Evolutionary conservation across 2,888 invertebrate species (phyloP), one percentile per base, ranked within the genome.

Genomic region (Lomographa bimaculata): DNA sequence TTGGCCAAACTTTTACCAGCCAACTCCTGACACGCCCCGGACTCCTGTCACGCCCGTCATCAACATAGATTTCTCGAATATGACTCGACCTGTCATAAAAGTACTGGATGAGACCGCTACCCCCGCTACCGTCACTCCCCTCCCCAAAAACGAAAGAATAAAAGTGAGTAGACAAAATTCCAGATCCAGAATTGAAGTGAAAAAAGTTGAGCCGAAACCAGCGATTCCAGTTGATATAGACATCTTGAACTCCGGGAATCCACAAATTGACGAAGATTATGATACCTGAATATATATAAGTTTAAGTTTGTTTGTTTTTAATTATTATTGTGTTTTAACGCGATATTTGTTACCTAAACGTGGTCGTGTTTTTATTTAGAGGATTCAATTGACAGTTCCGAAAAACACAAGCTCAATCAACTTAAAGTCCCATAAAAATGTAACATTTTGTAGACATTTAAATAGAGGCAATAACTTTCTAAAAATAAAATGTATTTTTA

Each of bases 261-360:
- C 89, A 54, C 83, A 89, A 55, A 84, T 89, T 27, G 90, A 90
- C 35, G 90, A 90, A 64, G 90, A 90, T 74, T 90, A 90, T 59
- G 90, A 90, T 81, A 87, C 89, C 74, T 90, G 85, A 90, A 62
- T 79, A 52, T 7, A 2, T 17, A 5, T 34, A 3, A n/a, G n/a
- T n/a, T n/a, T 28, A 28, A 34, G 42, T 70, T 63, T 65, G 57
- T 71, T 65, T 64, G 55, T 64, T 64, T 64, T 64, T 54, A 64
- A 62, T 65, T 63, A 64, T 52, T 58, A 69, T 64, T 60, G 66
- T 62, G 56, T 55, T 57, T 58, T 54, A 47, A 47, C 58, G 64
- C 59, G 64, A 54, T 57, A 48, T 57, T 61, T 69, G 57, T 70
- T 61, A 51, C 51, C 35, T 33, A 17, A 10, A 7, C 5, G 12